Evolutionary conservation across 1,140 invertebrate genomes (phyloP).

Genomic region (Drosophila sp.): DNA sequence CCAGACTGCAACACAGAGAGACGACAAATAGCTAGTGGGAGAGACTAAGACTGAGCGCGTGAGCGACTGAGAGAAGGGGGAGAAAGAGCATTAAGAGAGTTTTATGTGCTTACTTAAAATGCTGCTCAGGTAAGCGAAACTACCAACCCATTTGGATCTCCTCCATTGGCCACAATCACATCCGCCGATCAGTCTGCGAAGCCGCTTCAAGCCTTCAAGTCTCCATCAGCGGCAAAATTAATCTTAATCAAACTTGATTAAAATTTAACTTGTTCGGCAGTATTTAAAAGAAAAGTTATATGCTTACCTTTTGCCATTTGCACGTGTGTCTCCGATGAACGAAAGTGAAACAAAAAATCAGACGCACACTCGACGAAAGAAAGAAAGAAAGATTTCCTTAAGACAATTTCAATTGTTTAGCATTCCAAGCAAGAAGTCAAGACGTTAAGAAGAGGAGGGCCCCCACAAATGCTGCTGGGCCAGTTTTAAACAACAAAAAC

Average conservation of each 20-base stretch:
- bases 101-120: slow-evolving; percentile 58
- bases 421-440: slow-evolving; percentile 33
- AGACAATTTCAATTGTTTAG: slow-evolving; percentile 21
- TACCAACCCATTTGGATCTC: background rate
- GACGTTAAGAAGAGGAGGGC: background rate
- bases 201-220: slow-evolving; percentile 54
- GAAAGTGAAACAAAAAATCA: slow-evolving; percentile 5
- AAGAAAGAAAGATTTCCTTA: slow-evolving; percentile 27
- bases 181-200: slow-evolving; percentile 54
- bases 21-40: slow-evolving; percentile 6
- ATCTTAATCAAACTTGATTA: slow-evolving; percentile 2
- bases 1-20: background rate
- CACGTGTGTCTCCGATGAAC: background rate
- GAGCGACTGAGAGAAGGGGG: slow-evolving; percentile 2
- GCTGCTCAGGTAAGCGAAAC: slow-evolving; percentile 58
- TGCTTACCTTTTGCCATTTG: background rate
- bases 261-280: slow-evolving; percentile 5
- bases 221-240: slow-evolving; percentile 29
- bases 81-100: slow-evolving; percentile 45
- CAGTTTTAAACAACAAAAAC: slow-evolving; percentile 36
- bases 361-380: slow-evolving; percentile 25
- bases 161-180: slow-evolving; percentile 26
- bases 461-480: slow-evolving; percentile 36
- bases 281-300: slow-evolving; percentile 15
- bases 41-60: background rate